These are phyloP conservation scores for zebrafish (Danio rerio) DNA, from an alignment of 2,113 vertebrate genomes.

Conservation along the genomic window DNA sequence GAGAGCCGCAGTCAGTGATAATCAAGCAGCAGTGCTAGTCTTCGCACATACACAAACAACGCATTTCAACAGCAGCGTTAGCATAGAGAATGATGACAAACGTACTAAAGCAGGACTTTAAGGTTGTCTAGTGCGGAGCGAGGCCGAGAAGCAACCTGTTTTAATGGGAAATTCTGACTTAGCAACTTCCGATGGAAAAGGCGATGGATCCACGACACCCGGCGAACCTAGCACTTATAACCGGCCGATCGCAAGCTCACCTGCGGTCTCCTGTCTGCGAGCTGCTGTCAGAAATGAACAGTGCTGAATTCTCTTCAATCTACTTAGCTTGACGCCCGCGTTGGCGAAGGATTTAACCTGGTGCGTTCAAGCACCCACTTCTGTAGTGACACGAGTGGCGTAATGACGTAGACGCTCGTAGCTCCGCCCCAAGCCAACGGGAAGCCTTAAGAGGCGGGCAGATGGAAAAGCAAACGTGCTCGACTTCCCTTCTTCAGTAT, in stretches of 20 bases:
- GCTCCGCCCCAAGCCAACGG: neutral
- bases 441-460: neutral
- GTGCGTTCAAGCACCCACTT: conserved; percentile 37
- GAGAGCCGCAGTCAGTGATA: neutral
- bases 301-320: neutral
- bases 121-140: neutral
- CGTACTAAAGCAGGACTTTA: neutral
- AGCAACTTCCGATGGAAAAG: conserved; percentile 7
- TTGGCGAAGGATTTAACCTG: conserved; percentile 31
- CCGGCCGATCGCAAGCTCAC: neutral
- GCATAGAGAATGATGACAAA: neutral
- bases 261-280: neutral
- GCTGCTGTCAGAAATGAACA: neutral
- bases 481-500: no score
- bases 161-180: conserved; percentile 20
- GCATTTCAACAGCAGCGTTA: neutral
- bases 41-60: neutral
- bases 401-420: conserved; percentile 16
- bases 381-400: conserved; percentile 21
- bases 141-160: conserved; percentile 22
- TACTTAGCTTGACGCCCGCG: conserved; percentile 39
- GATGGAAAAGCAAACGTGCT: neutral
- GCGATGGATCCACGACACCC: neutral
- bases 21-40: neutral
- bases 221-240: neutral